Evolutionary conservation across 2,797 vertebrate species (phyloP), one percentile per base, ranked within the genome.

Genomic region (Lepilemur ruficaudatus): DNA sequence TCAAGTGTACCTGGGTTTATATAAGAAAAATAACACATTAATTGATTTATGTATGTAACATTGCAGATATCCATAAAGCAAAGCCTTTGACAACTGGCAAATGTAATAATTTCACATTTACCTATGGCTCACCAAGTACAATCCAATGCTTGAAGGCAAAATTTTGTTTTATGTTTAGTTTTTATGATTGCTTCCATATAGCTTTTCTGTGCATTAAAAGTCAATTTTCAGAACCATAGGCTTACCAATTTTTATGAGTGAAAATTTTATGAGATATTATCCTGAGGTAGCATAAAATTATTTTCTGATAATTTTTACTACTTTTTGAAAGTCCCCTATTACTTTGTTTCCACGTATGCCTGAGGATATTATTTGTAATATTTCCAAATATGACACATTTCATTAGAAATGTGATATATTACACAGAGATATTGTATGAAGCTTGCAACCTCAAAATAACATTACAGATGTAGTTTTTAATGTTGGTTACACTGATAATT

Each of bases 171-270:
- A 89, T 93, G 70, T 93, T 95, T 89, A 72, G 11, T 86, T 93
- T 92, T 93, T 95, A 94, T 78, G 69, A 94, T 95, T 94, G 43
- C 78, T 96, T 95, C 75, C 48, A 76, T 80, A 84, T 48, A 94
- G 72, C 41, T 88, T 95, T 76, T 89, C 80, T 69, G 59, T 91
- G 41, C 91, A 91, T 96, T 96, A 87, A 91, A 97, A 88, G 78
- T 93, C 69, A 90, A 95, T 95, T 94, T 97, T 90, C 69, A 95
- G 80, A 96, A 96, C 65, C 63, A 65, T n/a, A 75, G 46, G 59
- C 55, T 80, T 96, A 80, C 65, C 82, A 91, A 70, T 89, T 93
- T 98, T 92, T 97, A 84, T 87, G n/a, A 94, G 55, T 63, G 96
- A 97, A 89, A 87, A 46, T 87, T 76, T 91, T 93, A 89, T 76